Percentiles rank a stretch among this genome's conserved stretches.
These are phyloP conservation scores for Bergia sp. DNA, from an alignment of 92 coral and sea anemone species.

Conservation along the genomic window DNA sequence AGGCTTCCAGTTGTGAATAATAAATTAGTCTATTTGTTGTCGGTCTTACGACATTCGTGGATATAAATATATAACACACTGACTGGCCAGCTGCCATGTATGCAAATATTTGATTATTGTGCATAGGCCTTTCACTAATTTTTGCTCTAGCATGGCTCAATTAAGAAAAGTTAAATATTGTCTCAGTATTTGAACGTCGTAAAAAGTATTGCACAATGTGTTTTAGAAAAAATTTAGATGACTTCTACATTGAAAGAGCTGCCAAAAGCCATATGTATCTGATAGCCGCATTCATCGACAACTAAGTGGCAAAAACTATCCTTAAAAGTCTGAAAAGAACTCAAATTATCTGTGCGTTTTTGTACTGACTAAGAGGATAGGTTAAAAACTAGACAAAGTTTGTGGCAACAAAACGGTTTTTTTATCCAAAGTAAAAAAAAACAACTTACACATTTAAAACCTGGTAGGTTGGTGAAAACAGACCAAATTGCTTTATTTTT, in stretches of 20 bases:
- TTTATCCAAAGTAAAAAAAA: no score
- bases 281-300: no score
- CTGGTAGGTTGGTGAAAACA: no score
- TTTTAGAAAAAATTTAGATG: neutral
- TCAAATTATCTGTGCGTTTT: no score
- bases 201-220: neutral
- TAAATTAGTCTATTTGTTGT: conserved; percentile 8
- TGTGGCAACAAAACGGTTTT: no score
- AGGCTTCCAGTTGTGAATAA: conserved; percentile 22
- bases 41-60: neutral
- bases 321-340: no score
- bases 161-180: neutral
- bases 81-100: conserved; percentile 1
- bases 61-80: neutral
- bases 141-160: neutral
- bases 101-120: neutral
- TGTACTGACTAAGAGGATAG: no score
- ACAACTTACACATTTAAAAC: no score
- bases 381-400: no score
- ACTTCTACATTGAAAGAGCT: neutral
- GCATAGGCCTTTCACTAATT: neutral
- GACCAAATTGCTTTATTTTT: no score
- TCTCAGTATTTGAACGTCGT: conserved; percentile 1
- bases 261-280: neutral
- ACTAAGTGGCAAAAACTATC: no score